Conservation (phyloP, 30 jellyfish, hydroid and myxozoan genomes). For the Hydractinia echinata region DNA sequence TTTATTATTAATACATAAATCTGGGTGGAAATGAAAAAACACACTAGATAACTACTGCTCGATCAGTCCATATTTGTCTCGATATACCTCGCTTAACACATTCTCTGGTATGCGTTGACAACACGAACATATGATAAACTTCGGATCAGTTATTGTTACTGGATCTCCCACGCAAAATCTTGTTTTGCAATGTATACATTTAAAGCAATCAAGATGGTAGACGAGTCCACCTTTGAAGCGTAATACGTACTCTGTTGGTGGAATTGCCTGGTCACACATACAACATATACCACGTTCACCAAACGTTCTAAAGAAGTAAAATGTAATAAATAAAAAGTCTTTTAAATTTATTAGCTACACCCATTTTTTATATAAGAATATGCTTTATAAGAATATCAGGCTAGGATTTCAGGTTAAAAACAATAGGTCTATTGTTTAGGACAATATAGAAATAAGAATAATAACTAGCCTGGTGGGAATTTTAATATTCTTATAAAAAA, state of each 20-base stretch:
- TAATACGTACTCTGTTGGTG: slow-evolving; percentile 47
- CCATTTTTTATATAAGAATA: too few relatives aligned
- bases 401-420: too few relatives aligned
- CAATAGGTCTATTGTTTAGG: too few relatives aligned
- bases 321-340: too few relatives aligned
- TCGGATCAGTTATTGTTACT: slow-evolving; percentile 20
- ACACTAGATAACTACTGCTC: too few relatives aligned
- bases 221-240: slow-evolving; percentile 22
- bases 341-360: too few relatives aligned
- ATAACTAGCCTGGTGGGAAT: too few relatives aligned
- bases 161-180: slow-evolving; percentile 46
- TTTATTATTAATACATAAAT: too few relatives aligned
- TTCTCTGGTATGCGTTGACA: slow-evolving; percentile 1
- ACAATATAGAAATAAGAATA: too few relatives aligned
- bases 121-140: slow-evolving; percentile 20
- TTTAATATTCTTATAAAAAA: too few relatives aligned
- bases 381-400: too few relatives aligned
- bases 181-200: slow-evolving; percentile 28
- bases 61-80: not conserved
- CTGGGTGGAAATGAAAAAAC: too few relatives aligned
- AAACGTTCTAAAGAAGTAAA: slow-evolving; percentile 21
- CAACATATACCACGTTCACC: slow-evolving; percentile 45
- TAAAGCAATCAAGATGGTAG: slow-evolving; percentile 41
- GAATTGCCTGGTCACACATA: slow-evolving; percentile 36
- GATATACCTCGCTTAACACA: not conserved